A percentile compares a stretch with the other conserved stretches of the same genome.
phyloP scores from a whole-genome alignment of 2,797 vertebrate genomes.

The Antennarius maculatus region DNA sequence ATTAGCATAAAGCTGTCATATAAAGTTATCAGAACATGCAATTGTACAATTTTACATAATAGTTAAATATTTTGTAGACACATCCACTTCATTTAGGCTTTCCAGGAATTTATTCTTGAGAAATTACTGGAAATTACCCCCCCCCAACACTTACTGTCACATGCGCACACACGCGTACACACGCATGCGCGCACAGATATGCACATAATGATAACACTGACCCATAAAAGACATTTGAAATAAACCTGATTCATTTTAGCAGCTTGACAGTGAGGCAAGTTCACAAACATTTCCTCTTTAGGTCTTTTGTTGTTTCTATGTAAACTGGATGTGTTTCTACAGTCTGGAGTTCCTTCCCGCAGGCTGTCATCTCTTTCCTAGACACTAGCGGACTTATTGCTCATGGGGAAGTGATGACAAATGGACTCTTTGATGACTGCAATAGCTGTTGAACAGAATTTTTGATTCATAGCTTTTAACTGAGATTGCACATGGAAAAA shows the following conservation, averaged over 20 bases:
- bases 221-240: constrained; percentile 43
- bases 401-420: constrained; percentile 36
- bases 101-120: constrained; percentile 49
- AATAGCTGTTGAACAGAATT: constrained; percentile 15
- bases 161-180: background rate
- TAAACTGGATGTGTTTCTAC: constrained; percentile 63
- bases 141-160: background rate
- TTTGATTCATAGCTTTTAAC: constrained; percentile 24
- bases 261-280: constrained; percentile 57
- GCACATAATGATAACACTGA: constrained; percentile 29
- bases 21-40: constrained; percentile 20
- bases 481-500: constrained; percentile 4
- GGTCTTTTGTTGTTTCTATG: constrained; percentile 65
- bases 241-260: constrained; percentile 65
- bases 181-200: constrained; percentile 5
- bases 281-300: constrained; percentile 61
- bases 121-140: constrained; percentile 28
- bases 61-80: constrained; percentile 29
- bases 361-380: constrained; percentile 37
- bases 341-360: constrained; percentile 57
- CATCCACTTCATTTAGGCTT: constrained; percentile 32
- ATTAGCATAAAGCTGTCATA: constrained; percentile 12
- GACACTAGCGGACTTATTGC: constrained; percentile 40
- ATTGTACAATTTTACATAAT: constrained; percentile 1
- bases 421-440: constrained; percentile 37